Evolutionary conservation across 2,797 vertebrate genomes (phyloP).

Genomic region (Liasis olivaceus): DNA sequence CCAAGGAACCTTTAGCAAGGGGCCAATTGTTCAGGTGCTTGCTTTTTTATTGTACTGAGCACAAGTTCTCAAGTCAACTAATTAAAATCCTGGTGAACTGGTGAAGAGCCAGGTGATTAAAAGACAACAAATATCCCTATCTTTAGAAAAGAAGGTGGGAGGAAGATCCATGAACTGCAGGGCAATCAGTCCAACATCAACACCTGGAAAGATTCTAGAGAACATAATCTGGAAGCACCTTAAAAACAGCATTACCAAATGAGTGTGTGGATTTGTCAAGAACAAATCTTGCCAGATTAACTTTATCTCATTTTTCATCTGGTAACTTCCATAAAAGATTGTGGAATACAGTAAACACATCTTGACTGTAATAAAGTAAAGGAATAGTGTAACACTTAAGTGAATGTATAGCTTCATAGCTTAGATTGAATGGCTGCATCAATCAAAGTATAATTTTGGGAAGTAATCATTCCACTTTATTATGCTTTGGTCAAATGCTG

Average conservation of each 20-base stretch:
- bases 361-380: not conserved
- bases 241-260: not conserved
- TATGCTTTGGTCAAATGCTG: not conserved
- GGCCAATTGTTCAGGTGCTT: not conserved
- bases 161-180: not conserved
- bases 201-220: not conserved
- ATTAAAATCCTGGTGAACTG: not conserved
- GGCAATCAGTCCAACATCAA: not conserved
- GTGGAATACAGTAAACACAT: not conserved
- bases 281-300: not conserved
- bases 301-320: not conserved
- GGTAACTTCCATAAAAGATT: not conserved
- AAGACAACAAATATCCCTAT: not conserved
- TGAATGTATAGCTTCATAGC: not conserved
- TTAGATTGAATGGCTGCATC: not conserved
- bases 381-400: not conserved
- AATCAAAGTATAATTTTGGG: not conserved
- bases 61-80: not conserved
- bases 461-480: not conserved
- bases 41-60: not conserved
- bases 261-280: not conserved
- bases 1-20: not conserved
- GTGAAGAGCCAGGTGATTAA: conserved; percentile 53
- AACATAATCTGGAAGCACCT: not conserved
- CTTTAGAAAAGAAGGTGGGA: not conserved